Evolutionary conservation across 2,888 invertebrate species (phyloP), one percentile per base, ranked within the genome.

Genomic region (Eristalis intricaria): DNA sequence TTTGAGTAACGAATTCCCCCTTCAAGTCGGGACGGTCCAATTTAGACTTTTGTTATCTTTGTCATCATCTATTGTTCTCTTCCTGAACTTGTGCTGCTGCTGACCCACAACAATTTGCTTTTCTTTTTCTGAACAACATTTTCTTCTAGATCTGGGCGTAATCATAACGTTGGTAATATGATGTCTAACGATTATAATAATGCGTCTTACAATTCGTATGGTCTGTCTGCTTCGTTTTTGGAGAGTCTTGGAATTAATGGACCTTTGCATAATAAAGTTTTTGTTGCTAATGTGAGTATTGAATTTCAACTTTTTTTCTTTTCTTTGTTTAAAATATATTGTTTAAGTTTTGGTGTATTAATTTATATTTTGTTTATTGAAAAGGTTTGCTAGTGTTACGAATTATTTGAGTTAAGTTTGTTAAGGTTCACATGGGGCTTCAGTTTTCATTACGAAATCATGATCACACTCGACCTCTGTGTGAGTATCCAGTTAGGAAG

Each of bases 261-360:
- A 90, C 98, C 99, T 85, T 95, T 99, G 90, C 97, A 97, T 89
- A 97, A 97, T 92, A 96, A 97, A 94, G 97, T 99, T 83, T 99
- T 99, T 95, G 97, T 99, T 89, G 99, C 99, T 89, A 99, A 99
- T 95, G 98, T 99, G 95, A 96, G 97, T 96, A 93, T 92, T 90
- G 84, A 88, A 85, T 85, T 32, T 76, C 75, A 80, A 82, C 56
- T 40, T 74, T 58, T 69, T 78, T 71, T 68, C 65, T 80, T 78
- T 74, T 68, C 68, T 76, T 84, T 77, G 70, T 85, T 85, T 69
- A 66, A 35, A 69, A 35, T 50, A 74, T 66, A 78, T 73, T 73
- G 73, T 79, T 79, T 80, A 74, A 80, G 63, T 73, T 79, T 78
- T 80, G 26, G 40, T 61, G 40, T 22, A 60, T 65, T 65, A 22